Conservation (phyloP, 2,888 invertebrate species). For the Coelopa pilipes region DNA sequence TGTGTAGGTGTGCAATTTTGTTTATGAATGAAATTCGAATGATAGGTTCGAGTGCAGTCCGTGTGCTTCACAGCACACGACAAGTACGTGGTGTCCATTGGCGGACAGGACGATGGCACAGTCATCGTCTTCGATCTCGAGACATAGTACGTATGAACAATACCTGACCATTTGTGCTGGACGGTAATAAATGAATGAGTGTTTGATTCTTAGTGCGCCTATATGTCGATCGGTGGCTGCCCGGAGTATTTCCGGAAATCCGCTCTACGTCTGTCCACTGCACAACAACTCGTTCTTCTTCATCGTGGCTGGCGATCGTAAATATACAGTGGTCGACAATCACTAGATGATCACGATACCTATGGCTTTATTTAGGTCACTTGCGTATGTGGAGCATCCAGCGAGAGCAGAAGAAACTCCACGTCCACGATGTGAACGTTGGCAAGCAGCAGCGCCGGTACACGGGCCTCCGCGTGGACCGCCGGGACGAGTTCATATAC, state of each 20-base stretch:
- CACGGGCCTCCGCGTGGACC: conserved; percentile 77
- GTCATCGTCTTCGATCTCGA: conserved; percentile 86
- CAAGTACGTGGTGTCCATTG: conserved; percentile 83
- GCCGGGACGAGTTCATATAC: conserved; percentile 78
- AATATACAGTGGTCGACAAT: conserved; percentile 49
- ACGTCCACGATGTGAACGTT: conserved; percentile 78
- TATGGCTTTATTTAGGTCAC: conserved; percentile 67
- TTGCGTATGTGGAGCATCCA: conserved; percentile 82
- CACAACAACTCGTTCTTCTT: conserved; percentile 74
- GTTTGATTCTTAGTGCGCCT: conserved; percentile 65
- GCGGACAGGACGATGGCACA: conserved; percentile 90
- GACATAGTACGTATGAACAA: conserved; percentile 58
- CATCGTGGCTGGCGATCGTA: conserved; percentile 78
- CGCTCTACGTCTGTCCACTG: conserved; percentile 70
- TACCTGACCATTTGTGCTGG: not conserved
- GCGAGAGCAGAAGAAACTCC: conserved; percentile 75
- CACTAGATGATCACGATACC: not conserved
- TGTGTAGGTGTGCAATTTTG: not conserved
- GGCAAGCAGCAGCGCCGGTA: conserved; percentile 83
- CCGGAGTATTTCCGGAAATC: conserved; percentile 79
- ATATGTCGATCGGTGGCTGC: conserved; percentile 73
- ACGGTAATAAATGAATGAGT: not conserved
- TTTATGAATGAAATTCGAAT: not conserved
- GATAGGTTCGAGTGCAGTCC: conserved; percentile 80
- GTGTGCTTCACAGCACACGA: conserved; percentile 86